phyloP scores from a whole-genome alignment of 2,888 invertebrate genomes.

The Augiades crinisus region DNA sequence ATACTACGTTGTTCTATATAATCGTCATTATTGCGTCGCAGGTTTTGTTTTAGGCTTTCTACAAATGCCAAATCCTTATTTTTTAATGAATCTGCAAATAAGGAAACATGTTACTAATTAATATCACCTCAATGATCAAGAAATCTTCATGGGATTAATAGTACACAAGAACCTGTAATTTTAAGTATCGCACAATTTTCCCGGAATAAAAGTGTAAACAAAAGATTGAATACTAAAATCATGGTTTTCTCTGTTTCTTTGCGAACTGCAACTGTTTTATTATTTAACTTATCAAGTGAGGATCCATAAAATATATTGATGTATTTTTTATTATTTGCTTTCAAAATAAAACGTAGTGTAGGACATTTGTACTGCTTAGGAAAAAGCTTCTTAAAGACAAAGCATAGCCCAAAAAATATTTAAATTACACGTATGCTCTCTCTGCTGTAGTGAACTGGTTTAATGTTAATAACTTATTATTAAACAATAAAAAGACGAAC shows the following conservation, averaged over 20 bases:
- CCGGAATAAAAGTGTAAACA: conserved; percentile 1
- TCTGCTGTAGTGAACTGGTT: too few relatives aligned
- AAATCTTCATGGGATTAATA: background rate
- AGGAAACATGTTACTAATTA: background rate
- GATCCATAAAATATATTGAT: background rate
- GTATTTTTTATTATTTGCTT: conserved; percentile 12
- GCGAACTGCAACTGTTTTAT: too few relatives aligned
- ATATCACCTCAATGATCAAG: background rate
- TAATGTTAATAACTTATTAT: too few relatives aligned
- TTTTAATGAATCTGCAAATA: conserved; percentile 8
- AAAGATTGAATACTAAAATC: background rate
- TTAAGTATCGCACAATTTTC: background rate
- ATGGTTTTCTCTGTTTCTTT: background rate
- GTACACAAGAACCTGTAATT: background rate
- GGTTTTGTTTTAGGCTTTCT: conserved; percentile 41
- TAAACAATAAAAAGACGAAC: too few relatives aligned
- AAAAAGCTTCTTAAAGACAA: too few relatives aligned
- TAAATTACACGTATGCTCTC: too few relatives aligned
- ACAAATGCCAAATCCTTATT: conserved; percentile 34
- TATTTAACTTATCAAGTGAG: background rate
- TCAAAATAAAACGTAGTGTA: background rate
- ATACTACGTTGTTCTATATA: conserved; percentile 30
- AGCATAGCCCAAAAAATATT: too few relatives aligned
- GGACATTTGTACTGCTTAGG: too few relatives aligned
- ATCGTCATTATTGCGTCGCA: conserved; percentile 54